phyloP scores from a whole-genome alignment of 2,113 vertebrate genomes.

The Panthera tigris region DNA sequence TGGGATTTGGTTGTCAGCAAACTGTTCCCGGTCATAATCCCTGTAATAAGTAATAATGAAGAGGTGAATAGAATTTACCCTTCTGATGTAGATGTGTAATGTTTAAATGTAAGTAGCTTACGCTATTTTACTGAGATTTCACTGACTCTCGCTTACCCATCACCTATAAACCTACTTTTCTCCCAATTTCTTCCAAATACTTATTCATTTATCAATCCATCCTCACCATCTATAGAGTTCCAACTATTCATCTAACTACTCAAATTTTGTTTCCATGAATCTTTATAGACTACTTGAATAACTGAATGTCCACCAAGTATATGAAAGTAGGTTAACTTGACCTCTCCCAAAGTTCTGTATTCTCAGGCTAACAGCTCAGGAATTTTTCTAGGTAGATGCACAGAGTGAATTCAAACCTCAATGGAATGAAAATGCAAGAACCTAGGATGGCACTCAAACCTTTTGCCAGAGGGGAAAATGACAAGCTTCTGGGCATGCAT shows the following conservation, averaged over 20 bases:
- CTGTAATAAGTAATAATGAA: slow-evolving; percentile 81
- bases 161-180: slow-evolving; percentile 23
- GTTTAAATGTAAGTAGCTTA: slow-evolving; percentile 30
- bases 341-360: neutral
- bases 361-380: neutral
- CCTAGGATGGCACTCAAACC: neutral
- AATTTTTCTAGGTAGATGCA: neutral
- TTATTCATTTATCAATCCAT: neutral
- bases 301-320: neutral
- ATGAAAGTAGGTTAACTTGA: neutral
- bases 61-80: slow-evolving; percentile 52
- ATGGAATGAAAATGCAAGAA: neutral
- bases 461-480: neutral
- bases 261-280: neutral
- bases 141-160: neutral
- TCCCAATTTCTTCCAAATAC: neutral
- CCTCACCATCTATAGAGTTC: neutral
- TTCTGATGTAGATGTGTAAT: neutral
- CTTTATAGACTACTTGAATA: neutral
- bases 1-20: slow-evolving; percentile 96
- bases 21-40: slow-evolving; percentile 97
- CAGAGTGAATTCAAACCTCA: neutral
- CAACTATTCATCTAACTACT: slow-evolving; percentile 17
- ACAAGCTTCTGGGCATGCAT: neutral
- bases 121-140: slow-evolving; percentile 20